These are phyloP conservation scores for Channa argus DNA, from an alignment of 2,113 vertebrate genomes.

Conservation along the genomic window DNA sequence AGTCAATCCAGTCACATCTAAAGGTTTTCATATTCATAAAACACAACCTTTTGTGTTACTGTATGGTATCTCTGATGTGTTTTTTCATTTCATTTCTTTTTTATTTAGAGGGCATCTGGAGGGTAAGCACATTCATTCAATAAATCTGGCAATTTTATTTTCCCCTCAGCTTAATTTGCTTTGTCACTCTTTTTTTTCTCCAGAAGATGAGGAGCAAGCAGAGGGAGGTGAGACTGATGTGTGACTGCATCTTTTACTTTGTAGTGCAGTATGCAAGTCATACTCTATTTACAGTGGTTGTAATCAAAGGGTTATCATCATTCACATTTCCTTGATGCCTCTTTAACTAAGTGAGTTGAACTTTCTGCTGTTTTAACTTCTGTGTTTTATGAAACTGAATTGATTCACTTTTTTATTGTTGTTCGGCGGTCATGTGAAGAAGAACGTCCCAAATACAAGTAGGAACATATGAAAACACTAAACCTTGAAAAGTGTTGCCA, in stretches of 20 bases:
- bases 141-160: background rate
- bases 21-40: background rate
- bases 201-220: conserved; percentile 72
- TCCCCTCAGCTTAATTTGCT: conserved; percentile 11
- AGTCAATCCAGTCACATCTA: conserved; percentile 13
- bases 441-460: conserved; percentile 83
- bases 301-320: background rate
- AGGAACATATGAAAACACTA: conserved; percentile 25
- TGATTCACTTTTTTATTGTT: conserved; percentile 25
- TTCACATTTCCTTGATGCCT: background rate
- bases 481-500: background rate
- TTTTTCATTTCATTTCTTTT: conserved; percentile 1
- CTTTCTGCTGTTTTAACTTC: background rate
- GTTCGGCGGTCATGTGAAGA: conserved; percentile 47
- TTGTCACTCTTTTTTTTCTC: conserved; percentile 36
- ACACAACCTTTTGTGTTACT: background rate
- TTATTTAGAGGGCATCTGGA: conserved; percentile 58
- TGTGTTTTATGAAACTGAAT: background rate
- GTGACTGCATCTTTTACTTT: background rate
- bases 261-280: background rate
- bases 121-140: conserved; percentile 51
- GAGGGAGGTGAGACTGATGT: conserved; percentile 71
- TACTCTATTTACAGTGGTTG: background rate
- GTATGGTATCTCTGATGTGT: background rate
- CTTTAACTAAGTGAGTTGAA: background rate